phyloP scores from a whole-genome alignment of 30 jellyfish, hydroid and myxozoan genomes.

The Hydra vulgaris region DNA sequence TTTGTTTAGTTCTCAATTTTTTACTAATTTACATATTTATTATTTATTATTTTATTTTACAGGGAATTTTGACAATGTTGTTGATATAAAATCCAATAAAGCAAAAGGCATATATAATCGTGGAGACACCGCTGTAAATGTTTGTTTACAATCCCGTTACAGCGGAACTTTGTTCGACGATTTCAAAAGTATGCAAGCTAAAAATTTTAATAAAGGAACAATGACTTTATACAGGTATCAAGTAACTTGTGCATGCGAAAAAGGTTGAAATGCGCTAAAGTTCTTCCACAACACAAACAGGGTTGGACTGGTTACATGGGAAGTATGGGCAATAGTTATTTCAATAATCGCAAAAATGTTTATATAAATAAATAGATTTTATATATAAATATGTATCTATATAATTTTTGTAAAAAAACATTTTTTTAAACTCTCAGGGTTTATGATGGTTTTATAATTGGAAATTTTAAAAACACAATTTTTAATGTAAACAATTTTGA shows the following conservation, averaged over 20 bases:
- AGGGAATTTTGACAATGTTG: slow-evolving; percentile 46
- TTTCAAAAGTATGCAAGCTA: slow-evolving; percentile 51
- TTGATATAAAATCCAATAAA: slow-evolving; percentile 30
- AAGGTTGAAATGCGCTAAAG: slow-evolving; percentile 52
- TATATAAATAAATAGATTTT: slow-evolving; percentile 14
- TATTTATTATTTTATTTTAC: neutral
- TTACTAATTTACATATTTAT: too few species aligned
- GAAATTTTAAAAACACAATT: too few species aligned
- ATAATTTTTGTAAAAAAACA: too few species aligned
- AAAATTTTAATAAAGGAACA: slow-evolving; percentile 58
- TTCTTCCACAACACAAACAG: slow-evolving; percentile 72
- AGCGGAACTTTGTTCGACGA: slow-evolving; percentile 49
- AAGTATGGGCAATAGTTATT: slow-evolving; percentile 64
- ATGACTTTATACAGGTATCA: slow-evolving; percentile 67
- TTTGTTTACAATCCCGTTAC: slow-evolving; percentile 39
- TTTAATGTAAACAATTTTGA: too few species aligned
- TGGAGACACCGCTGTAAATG: slow-evolving; percentile 93
- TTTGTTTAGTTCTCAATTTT: too few species aligned
- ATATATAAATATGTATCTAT: too few species aligned
- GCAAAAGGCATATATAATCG: slow-evolving; percentile 64
- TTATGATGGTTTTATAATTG: too few species aligned
- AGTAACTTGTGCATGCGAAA: slow-evolving; percentile 65
- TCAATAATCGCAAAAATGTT: slow-evolving; percentile 19
- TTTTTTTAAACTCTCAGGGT: too few species aligned
- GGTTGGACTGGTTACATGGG: slow-evolving; percentile 99